A percentile compares a stretch with the other conserved stretches of the same genome.
These are phyloP conservation scores for Dicerorhinus sumatrensis DNA, from an alignment of 2,113 vertebrate species.

Conservation along the genomic window DNA sequence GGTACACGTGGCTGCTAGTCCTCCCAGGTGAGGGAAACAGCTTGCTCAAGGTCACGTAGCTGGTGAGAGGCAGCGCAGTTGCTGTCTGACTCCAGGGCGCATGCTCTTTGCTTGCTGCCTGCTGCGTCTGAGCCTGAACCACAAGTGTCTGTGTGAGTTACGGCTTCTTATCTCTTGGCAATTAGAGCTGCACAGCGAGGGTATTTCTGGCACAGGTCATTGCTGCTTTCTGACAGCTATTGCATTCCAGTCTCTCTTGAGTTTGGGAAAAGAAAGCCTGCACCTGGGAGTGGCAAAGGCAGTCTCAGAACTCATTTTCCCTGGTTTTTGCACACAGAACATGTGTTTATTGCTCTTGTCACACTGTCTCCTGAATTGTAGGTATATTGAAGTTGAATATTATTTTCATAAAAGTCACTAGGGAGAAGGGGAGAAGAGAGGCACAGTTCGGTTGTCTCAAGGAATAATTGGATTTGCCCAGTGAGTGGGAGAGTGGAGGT, in stretches of 20 bases:
- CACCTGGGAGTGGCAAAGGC: constrained; percentile 25
- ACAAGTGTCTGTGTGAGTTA: constrained; percentile 67
- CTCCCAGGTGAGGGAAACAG: not conserved
- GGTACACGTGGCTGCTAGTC: not conserved
- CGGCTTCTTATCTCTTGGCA: constrained; percentile 69
- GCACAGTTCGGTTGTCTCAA: constrained; percentile 57
- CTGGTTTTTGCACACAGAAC: constrained; percentile 11
- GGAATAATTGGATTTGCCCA: constrained; percentile 75
- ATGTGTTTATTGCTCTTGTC: constrained; percentile 69
- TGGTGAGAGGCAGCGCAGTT: not conserved
- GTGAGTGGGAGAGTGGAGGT: constrained; percentile 39
- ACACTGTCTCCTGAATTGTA: constrained; percentile 38
- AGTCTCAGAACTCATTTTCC: constrained; percentile 44
- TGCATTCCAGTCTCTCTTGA: constrained; percentile 62
- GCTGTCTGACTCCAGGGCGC: not conserved
- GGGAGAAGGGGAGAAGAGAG: constrained; percentile 52
- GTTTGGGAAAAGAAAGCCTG: constrained; percentile 52
- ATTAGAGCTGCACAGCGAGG: constrained; percentile 5
- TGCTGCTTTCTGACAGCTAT: constrained; percentile 62
- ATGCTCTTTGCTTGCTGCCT: not conserved
- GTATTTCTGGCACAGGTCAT: constrained; percentile 67
- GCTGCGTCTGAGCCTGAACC: constrained; percentile 43
- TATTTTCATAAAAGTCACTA: constrained; percentile 63
- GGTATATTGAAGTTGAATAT: constrained; percentile 28
- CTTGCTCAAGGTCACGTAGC: constrained; percentile 30